Base-by-base conservation (phyloP, 2,888 invertebrate species). In the Selenia dentaria region DNA sequence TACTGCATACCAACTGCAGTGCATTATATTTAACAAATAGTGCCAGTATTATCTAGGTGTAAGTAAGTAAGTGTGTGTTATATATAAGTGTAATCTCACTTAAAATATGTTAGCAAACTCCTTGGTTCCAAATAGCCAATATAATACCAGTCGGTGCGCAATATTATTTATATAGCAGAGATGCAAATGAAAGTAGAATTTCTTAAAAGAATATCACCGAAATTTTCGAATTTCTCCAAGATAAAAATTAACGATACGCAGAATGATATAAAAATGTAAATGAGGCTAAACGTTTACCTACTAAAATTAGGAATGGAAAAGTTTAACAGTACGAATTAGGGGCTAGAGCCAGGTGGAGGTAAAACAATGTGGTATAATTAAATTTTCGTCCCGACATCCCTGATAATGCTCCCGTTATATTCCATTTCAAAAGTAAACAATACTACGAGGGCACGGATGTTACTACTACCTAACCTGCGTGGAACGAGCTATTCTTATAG, bases 341-440 rank as follows among this genome's bases (percentile, higher is more conserved):
- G 50, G 42, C 48, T 52, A 52, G 47, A 51, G 31, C 29, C 55
- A 51, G 54, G 55, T 57, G 57, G 47, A 33, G 31, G 50, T 38
- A 46, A 53, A 54, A 54, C 52, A 51, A 51, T 38, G 54, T 52
- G 54, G 51, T 48, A 57, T 73, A 72, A 74, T 76, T 73, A 70
- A 65, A 72, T 71, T 71, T 71, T 64, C 64, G 55, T 46, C 40
- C 50, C 51, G 38, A 59, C 62, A 67, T 60, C 57, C 63, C 62
- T 64, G 58, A 67, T 67, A 74, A 70, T 67, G 54, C 62, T 57
- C 33, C 56, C 41, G 60, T 65, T 66, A 68, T 67, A 75, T 70
- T 64, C 71, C 75, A 76, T 78, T 78, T 77, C 69, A 71, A 74
- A 79, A 62, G 67, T 64, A 76, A 78, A 77, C 70, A 76, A 61